phyloP scores from a whole-genome alignment of 2,113 vertebrate genomes.

The Steatornis caripensis region DNA sequence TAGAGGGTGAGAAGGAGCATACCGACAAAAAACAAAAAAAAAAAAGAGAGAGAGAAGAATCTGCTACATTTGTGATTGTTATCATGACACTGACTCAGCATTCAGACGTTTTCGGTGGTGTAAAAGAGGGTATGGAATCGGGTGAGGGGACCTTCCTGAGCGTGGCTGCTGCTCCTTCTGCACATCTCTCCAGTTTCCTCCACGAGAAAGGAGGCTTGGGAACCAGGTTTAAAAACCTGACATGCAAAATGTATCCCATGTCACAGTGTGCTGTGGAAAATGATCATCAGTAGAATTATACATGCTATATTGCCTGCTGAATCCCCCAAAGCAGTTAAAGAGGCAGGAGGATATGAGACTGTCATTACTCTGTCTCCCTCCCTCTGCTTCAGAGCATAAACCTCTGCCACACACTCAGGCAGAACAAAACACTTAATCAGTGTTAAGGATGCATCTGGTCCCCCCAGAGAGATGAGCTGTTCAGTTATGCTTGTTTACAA shows the following conservation, averaged over 20 bases:
- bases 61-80: not conserved
- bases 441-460: conserved; percentile 73
- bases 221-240: not conserved
- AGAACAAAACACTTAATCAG: conserved; percentile 78
- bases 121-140: not conserved
- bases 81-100: not conserved
- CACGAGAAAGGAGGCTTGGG: fast-evolving
- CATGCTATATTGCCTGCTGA: not conserved
- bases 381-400: conserved; percentile 52
- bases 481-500: conserved; percentile 75
- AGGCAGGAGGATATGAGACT: conserved; percentile 56
- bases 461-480: conserved; percentile 68
- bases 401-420: conserved; percentile 69
- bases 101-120: not conserved
- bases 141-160: fast-evolving
- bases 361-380: conserved; percentile 55
- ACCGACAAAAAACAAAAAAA: not conserved
- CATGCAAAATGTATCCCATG: not conserved
- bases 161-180: not conserved
- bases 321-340: conserved; percentile 50
- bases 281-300: conserved; percentile 12
- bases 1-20: not conserved
- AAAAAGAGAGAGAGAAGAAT: not conserved
- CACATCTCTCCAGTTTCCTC: fast-evolving
- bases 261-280: not conserved